A percentile compares a stretch with the other conserved stretches of the same genome.
Evolutionary conservation across 2,888 invertebrate genomes (phyloP).

Genomic region (Diplazon laetatorius): DNA sequence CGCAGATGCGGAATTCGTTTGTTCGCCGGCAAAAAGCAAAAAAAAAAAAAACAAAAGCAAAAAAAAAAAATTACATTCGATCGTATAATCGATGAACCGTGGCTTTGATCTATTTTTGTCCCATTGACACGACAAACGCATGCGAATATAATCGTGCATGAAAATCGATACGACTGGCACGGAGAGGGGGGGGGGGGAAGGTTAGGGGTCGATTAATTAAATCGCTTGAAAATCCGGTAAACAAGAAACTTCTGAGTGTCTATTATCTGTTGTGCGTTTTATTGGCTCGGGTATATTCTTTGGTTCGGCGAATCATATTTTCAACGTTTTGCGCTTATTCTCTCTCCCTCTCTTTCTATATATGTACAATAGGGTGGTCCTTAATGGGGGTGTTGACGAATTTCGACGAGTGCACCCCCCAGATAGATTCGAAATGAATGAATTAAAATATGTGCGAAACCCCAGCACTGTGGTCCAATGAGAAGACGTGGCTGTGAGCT

Average conservation of each 20-base stretch:
- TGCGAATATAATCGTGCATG: background rate
- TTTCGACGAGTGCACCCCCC: too few species aligned
- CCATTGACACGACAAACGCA: slow-evolving; percentile 1
- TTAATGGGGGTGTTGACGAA: too few species aligned
- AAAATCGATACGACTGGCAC: slow-evolving; percentile 20
- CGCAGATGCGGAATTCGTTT: background rate
- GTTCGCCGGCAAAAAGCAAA: slow-evolving; percentile 42
- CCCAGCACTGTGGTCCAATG: too few species aligned
- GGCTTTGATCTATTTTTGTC: slow-evolving; percentile 48
- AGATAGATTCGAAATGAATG: too few species aligned
- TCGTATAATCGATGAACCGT: background rate
- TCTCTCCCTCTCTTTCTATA: too few species aligned
- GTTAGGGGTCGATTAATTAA: slow-evolving; percentile 63
- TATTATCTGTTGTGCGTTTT: slow-evolving; percentile 40
- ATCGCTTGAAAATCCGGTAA: slow-evolving; percentile 53
- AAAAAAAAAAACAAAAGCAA: too few species aligned
- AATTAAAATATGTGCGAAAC: too few species aligned
- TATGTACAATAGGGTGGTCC: too few species aligned
- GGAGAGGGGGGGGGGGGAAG: too few species aligned
- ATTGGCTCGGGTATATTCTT: background rate
- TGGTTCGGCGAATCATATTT: too few species aligned
- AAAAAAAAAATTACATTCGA: background rate
- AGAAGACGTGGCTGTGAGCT: too few species aligned
- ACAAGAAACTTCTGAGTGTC: slow-evolving; percentile 51
- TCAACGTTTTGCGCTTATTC: background rate